Conservation (phyloP, 2,888 invertebrate genomes). For the Nemotelus pantherinus region DNA sequence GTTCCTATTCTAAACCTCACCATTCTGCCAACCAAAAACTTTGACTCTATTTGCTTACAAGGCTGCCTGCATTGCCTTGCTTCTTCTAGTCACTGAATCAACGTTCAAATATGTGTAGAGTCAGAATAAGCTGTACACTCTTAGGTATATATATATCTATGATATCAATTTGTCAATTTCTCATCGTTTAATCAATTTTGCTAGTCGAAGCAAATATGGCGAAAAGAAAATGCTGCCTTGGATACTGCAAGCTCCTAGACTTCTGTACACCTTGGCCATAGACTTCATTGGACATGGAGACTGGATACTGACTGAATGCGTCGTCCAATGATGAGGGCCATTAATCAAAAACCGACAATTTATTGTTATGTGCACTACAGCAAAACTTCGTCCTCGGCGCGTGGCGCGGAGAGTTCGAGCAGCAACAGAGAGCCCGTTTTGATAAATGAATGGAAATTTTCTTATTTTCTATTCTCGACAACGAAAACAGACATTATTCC, state of each 20-base stretch:
- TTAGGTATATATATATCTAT: too few relatives aligned
- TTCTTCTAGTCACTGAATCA: too few relatives aligned
- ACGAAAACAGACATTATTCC: not conserved
- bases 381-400: not conserved
- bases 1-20: too few relatives aligned
- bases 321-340: constrained; percentile 8
- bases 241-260: too few relatives aligned
- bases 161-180: constrained; percentile 10
- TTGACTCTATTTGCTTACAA: too few relatives aligned
- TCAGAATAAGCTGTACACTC: too few relatives aligned
- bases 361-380: constrained; percentile 24
- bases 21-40: too few relatives aligned
- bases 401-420: not conserved
- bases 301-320: not conserved
- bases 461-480: not conserved
- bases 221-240: not conserved
- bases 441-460: constrained; percentile 22
- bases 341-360: constrained; percentile 30
- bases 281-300: too few relatives aligned
- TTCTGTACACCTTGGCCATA: too few relatives aligned
- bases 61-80: too few relatives aligned
- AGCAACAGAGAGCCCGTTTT: not conserved
- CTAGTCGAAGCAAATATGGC: not conserved
- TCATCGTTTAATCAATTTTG: constrained; percentile 15
- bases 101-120: too few relatives aligned